Conservation (phyloP, 1,140 invertebrate species). For the Trichoplusia ni region DNA sequence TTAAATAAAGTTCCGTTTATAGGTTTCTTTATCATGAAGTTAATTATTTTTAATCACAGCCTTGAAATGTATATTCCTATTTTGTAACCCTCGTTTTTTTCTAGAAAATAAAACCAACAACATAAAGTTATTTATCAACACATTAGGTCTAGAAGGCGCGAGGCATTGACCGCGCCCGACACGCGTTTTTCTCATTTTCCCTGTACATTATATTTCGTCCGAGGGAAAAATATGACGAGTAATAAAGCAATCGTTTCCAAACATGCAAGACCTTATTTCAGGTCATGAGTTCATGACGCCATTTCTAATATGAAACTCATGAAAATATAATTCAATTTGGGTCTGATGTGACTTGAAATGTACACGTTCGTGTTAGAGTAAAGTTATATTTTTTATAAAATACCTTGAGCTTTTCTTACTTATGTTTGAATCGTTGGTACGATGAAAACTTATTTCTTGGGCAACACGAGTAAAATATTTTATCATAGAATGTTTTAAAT, state of each 20-base stretch:
- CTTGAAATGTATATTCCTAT: background rate
- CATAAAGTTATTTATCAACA: background rate
- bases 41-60: background rate
- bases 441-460: too few species aligned
- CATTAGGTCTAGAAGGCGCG: background rate
- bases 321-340: slow-evolving; percentile 9
- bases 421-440: too few species aligned
- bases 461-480: too few species aligned
- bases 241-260: slow-evolving; percentile 52
- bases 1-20: too few species aligned
- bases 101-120: background rate
- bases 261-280: slow-evolving; percentile 61
- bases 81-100: slow-evolving; percentile 7
- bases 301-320: slow-evolving; percentile 28
- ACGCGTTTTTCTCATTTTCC: slow-evolving; percentile 47
- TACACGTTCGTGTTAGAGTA: too few species aligned
- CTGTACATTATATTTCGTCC: slow-evolving; percentile 26
- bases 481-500: too few species aligned
- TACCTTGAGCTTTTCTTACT: too few species aligned
- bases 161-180: slow-evolving; percentile 54
- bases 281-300: slow-evolving; percentile 40
- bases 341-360: slow-evolving; percentile 9
- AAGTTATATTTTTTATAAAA: too few species aligned
- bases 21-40: too few species aligned
- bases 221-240: slow-evolving; percentile 48